Evolutionary conservation across 2,113 vertebrate species (phyloP), one percentile per base, ranked within the genome.

Genomic region (Hippocampus mohnikei): DNA sequence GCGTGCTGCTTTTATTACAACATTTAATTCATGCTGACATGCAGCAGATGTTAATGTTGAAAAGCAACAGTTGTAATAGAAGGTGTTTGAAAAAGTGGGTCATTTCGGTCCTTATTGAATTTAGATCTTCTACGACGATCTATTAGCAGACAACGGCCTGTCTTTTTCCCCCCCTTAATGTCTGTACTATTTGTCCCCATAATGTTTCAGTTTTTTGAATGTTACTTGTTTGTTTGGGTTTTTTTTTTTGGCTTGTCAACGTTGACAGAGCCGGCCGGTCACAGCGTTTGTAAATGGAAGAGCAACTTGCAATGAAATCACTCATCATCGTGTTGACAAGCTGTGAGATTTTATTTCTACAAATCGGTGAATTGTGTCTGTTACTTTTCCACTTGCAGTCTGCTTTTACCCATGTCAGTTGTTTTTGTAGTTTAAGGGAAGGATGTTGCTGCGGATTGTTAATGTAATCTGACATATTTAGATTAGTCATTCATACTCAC

Each of bases 31-130:
- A 10, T 72, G 33, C 77, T 69, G 48, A 83, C 73, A 20, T 41
- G 58, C 53, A 52, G 82, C 85, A 88, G 74, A 88, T 79, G 75
- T 48, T 69, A 46, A 40, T 71, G 74, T 73, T 74, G 73, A 88
- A 84, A 86, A 69, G 75, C 76, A 79, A 86, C 81, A 67, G 10
- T 62, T 62, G 8, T 10, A 62, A 58, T 27, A 58, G n/a, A 56
- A 55, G 2, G 12, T 13, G 23, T 60, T 60, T 29, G 8, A 18
- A 56, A 25, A 58, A 58, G n/a, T 58, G 52, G 8, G 11, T 58
- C 2, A 58, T 58, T 50, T 50, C 18, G 20, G 48, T 50, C 5
- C 20, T 50, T 20, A 7, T 50, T 20, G 48, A 53, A 1, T n/a
- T 21, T n/a, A 20, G 50, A 52, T 5, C 50, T 18, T 20, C 50